These are phyloP conservation scores for Labeo rohita DNA, from an alignment of 2,113 vertebrate species.

Conservation along the genomic window DNA sequence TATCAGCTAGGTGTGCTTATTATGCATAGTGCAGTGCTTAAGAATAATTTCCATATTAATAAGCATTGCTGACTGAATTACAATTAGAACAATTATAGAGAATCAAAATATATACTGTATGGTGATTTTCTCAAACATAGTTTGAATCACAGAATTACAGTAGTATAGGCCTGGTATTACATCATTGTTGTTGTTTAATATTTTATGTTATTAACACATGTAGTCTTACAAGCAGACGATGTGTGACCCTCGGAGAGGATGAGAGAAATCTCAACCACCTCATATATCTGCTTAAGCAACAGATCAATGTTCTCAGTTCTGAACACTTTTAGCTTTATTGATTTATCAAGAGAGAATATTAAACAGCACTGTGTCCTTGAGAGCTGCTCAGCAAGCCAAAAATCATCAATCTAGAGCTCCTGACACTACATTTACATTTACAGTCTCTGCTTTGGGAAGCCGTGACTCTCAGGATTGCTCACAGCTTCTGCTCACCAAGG, in stretches of 20 bases:
- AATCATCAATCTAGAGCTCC: not conserved
- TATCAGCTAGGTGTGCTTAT: not conserved
- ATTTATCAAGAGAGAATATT: not conserved
- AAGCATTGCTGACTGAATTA: not conserved
- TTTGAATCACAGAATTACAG: too few species aligned
- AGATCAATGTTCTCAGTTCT: not conserved
- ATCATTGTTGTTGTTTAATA: not conserved
- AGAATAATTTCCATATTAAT: too few species aligned
- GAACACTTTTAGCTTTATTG: not conserved
- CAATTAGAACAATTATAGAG: not conserved
- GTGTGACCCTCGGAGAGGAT: too few species aligned
- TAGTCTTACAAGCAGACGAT: too few species aligned
- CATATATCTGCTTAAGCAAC: too few species aligned
- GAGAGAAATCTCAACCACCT: too few species aligned
- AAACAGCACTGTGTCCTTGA: not conserved
- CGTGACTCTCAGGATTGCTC: not conserved
- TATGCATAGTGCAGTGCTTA: not conserved
- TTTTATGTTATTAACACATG: not conserved
- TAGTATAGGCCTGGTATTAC: not conserved
- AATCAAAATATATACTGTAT: not conserved
- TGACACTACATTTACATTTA: not conserved
- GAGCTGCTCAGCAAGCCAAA: not conserved
- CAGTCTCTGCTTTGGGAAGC: not conserved
- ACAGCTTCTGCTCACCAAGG: too few species aligned
- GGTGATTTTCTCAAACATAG: not conserved